A percentile compares a stretch with the other conserved stretches of the same genome.
Conservation (phyloP, 2,797 vertebrate species). For the Pangasius krempfi region DNA sequence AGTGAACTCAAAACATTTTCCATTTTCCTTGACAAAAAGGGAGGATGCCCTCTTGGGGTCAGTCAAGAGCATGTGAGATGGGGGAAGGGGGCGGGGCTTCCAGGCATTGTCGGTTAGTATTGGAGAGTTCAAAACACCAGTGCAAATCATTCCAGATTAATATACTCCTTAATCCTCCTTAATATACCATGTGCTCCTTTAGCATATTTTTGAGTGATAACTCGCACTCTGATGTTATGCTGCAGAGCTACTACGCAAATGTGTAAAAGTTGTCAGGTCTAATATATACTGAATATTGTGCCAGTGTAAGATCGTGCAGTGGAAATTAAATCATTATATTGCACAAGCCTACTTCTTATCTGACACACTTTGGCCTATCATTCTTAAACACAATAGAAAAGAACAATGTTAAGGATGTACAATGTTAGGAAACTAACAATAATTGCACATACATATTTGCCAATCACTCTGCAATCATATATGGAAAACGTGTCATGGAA, state of each 20-base stretch:
- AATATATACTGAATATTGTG: background rate
- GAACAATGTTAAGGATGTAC: background rate
- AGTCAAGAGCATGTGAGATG: background rate
- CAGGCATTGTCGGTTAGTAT: background rate
- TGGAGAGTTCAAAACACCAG: background rate
- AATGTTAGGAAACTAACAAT: background rate
- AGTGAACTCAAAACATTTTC: background rate
- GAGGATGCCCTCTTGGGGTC: no score
- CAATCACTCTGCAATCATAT: background rate
- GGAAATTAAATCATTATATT: background rate
- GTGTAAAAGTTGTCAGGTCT: background rate
- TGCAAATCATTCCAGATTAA: background rate
- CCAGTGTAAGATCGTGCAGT: background rate
- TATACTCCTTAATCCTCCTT: background rate
- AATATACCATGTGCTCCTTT: background rate
- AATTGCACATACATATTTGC: background rate
- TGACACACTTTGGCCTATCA: background rate
- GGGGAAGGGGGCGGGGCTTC: background rate
- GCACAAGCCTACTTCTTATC: no score
- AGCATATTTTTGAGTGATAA: background rate
- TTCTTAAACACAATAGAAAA: background rate
- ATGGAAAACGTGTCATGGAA: conserved; percentile 2
- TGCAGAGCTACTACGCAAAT: background rate
- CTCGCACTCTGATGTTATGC: background rate
- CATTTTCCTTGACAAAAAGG: background rate